phyloP scores from a whole-genome alignment of 2,888 invertebrate genomes.

The Cybosia mesomella region DNA sequence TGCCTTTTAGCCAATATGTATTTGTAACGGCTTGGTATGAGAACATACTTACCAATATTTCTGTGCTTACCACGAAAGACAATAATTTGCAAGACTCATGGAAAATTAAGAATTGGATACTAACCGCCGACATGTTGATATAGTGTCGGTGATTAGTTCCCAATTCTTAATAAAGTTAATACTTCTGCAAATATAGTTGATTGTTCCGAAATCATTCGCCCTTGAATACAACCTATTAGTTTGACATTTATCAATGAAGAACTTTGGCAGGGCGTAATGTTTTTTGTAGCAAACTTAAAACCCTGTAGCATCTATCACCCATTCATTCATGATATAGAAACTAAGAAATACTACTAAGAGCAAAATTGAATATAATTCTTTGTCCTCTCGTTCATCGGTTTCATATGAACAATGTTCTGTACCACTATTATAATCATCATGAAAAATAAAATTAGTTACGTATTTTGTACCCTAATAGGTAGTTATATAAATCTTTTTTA shows the following conservation, averaged over 20 bases:
- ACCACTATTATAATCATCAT: neutral
- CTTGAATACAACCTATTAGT: neutral
- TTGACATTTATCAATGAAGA: neutral
- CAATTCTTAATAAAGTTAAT: no score
- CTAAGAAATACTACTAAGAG: neutral
- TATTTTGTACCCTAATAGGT: neutral
- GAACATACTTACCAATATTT: no score
- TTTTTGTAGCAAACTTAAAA: neutral
- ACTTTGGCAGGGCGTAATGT: neutral
- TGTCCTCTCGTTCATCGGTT: neutral
- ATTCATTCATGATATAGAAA: neutral
- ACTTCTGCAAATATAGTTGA: neutral
- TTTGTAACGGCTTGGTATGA: neutral
- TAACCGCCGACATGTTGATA: no score
- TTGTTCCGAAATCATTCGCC: neutral
- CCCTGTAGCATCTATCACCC: neutral
- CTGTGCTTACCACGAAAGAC: no score
- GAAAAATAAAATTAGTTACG: neutral
- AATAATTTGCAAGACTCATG: no score
- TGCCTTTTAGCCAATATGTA: no score
- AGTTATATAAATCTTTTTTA: neutral
- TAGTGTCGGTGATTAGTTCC: no score
- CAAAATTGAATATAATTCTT: conserved; percentile 2
- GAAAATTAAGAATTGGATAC: no score
- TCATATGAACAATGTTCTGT: neutral